Evolutionary conservation across 2,113 vertebrate genomes (phyloP).

Genomic region (Sebastes schlegelii): DNA sequence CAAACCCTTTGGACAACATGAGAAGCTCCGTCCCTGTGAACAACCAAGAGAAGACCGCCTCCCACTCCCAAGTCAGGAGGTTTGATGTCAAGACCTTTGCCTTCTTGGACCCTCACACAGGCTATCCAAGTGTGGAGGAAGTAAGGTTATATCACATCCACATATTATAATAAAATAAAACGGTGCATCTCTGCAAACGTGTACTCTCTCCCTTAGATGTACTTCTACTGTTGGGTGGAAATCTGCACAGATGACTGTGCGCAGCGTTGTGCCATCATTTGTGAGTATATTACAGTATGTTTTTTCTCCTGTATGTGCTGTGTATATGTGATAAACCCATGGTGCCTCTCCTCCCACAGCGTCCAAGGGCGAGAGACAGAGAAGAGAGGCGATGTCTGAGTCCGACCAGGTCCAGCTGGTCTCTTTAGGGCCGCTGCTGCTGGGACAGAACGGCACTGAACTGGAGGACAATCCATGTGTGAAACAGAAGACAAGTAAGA

Average conservation of each 20-base stretch:
- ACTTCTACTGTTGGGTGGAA: constrained; percentile 83
- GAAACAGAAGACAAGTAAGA: constrained; percentile 36
- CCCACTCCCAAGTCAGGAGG: constrained; percentile 73
- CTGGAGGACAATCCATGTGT: not conserved
- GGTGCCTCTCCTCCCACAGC: constrained; percentile 37
- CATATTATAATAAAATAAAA: not conserved
- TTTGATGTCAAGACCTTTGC: constrained; percentile 81
- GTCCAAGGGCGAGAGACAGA: constrained; percentile 55
- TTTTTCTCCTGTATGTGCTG: not conserved
- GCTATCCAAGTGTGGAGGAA: constrained; percentile 71
- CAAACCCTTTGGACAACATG: constrained; percentile 76
- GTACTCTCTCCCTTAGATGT: constrained; percentile 64
- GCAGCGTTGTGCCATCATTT: constrained; percentile 64
- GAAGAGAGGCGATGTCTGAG: constrained; percentile 40
- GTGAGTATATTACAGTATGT: constrained; percentile 53
- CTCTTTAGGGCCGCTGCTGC: constrained; percentile 69
- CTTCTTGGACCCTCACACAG: constrained; percentile 75
- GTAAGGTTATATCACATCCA: constrained; percentile 30
- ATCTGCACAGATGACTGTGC: constrained; percentile 74
- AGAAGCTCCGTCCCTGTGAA: constrained; percentile 73
- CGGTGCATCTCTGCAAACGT: not conserved
- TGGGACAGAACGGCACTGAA: constrained; percentile 49
- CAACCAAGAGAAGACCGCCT: constrained; percentile 38
- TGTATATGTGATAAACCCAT: not conserved
- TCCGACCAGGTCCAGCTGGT: constrained; percentile 54